phyloP scores from a whole-genome alignment of 2,888 invertebrate species.

The Gandaritis pyraliata region DNA sequence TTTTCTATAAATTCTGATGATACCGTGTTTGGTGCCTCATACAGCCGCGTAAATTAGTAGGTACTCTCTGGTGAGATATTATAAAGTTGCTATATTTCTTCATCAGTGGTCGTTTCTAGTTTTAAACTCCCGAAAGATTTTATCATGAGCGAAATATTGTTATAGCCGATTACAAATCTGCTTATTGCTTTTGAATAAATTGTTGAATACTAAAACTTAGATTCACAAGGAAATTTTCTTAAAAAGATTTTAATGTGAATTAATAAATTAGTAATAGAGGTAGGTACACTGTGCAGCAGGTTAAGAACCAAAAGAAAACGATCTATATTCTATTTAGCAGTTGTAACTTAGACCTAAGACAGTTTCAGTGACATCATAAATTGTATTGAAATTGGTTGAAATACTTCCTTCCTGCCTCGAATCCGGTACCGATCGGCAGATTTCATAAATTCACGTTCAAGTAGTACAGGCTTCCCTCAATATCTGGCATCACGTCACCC shows the following conservation, averaged over 20 bases:
- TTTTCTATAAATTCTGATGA: conserved; percentile 22
- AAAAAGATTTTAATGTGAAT: too few relatives aligned
- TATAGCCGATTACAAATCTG: too few relatives aligned
- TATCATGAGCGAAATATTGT: too few relatives aligned
- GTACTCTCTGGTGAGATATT: background rate
- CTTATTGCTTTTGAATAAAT: background rate
- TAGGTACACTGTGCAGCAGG: too few relatives aligned
- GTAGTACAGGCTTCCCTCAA: conserved; percentile 7
- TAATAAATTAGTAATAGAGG: too few relatives aligned
- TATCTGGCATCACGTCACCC: conserved; percentile 16
- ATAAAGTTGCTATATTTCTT: too few relatives aligned
- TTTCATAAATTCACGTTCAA: conserved; percentile 7
- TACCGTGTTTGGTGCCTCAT: background rate
- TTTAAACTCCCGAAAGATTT: background rate
- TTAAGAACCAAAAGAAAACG: too few relatives aligned
- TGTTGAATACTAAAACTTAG: too few relatives aligned
- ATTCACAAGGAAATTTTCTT: too few relatives aligned
- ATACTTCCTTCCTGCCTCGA: background rate
- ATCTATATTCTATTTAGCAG: background rate
- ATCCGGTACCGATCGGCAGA: background rate
- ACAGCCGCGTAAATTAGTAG: conserved; percentile 1
- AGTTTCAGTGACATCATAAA: background rate
- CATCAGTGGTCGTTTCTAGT: too few relatives aligned
- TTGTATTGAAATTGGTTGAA: background rate
- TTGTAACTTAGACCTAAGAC: background rate